phyloP scores from a whole-genome alignment of 1,140 invertebrate genomes.

The Tetragnatha versicolor region DNA sequence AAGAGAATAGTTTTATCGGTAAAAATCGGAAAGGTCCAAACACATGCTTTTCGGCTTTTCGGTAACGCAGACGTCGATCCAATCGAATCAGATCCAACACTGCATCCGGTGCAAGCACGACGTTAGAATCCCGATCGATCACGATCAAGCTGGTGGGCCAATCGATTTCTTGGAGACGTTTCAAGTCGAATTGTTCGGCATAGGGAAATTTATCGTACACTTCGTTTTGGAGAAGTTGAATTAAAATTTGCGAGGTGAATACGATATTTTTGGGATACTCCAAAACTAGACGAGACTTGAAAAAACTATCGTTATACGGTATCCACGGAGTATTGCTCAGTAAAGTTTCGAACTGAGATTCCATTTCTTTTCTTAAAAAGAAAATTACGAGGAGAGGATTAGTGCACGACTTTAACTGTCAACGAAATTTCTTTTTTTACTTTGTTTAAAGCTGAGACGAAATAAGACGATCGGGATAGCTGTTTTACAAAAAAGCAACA shows the following conservation, averaged over 20 bases:
- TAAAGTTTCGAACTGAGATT: too few species aligned
- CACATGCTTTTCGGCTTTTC: neutral
- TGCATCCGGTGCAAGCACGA: neutral
- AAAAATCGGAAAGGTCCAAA: neutral
- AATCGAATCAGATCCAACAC: neutral
- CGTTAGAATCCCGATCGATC: neutral
- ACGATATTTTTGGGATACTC: constrained; percentile 8
- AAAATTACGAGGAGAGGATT: too few species aligned
- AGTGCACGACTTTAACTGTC: too few species aligned
- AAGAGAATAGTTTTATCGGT: neutral
- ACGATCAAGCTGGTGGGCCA: neutral
- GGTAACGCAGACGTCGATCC: neutral
- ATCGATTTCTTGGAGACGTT: neutral
- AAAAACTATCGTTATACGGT: too few species aligned
- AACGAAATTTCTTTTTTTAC: too few species aligned
- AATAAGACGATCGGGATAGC: too few species aligned
- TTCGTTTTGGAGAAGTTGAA: neutral
- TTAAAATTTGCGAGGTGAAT: constrained; percentile 1
- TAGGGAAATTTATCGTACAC: neutral
- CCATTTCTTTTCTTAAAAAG: too few species aligned
- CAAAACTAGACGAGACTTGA: neutral
- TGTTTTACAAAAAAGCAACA: too few species aligned
- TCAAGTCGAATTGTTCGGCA: neutral
- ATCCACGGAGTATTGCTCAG: too few species aligned
- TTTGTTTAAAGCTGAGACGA: too few species aligned